phyloP scores from a whole-genome alignment of 2,888 invertebrate species.

The Gastracanthus pulcherrimus region DNA sequence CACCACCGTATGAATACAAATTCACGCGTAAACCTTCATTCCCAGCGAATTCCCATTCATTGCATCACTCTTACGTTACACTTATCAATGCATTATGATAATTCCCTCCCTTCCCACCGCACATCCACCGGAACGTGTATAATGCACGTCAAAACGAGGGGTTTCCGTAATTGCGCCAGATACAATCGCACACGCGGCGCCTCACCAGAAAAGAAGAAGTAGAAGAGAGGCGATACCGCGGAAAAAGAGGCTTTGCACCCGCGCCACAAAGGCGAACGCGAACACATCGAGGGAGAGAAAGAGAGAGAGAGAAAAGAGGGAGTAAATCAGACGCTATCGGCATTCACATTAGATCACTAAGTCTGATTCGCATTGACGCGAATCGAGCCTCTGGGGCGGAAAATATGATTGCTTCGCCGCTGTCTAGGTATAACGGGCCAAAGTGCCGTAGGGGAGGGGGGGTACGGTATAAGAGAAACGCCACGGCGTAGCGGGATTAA shows the following conservation, averaged over 20 bases:
- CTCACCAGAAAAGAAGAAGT: background rate
- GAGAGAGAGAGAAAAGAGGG: constrained; percentile 48
- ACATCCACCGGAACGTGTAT: background rate
- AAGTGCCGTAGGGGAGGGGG: constrained; percentile 60
- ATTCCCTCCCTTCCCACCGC: background rate
- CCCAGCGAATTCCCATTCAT: background rate
- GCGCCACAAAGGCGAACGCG: too few relatives aligned
- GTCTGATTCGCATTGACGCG: constrained; percentile 77
- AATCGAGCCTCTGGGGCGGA: constrained; percentile 76
- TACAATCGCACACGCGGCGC: background rate
- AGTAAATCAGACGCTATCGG: constrained; percentile 75
- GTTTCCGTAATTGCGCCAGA: constrained; percentile 16
- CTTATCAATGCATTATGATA: constrained; percentile 20
- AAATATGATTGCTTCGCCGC: constrained; percentile 76
- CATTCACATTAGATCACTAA: constrained; percentile 76
- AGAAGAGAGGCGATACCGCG: constrained; percentile 3
- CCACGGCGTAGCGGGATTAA: constrained; percentile 70
- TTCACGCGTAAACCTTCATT: background rate
- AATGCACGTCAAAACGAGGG: background rate
- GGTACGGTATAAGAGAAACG: constrained; percentile 55
- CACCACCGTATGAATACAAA: background rate
- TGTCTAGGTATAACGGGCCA: constrained; percentile 65
- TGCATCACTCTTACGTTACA: background rate
- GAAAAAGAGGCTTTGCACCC: constrained; percentile 20
- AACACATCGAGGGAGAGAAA: constrained; percentile 40